A percentile compares a stretch with the other conserved stretches of the same genome.
phyloP scores from a whole-genome alignment of 2,888 invertebrate species.

The Serripes groenlandicus region DNA sequence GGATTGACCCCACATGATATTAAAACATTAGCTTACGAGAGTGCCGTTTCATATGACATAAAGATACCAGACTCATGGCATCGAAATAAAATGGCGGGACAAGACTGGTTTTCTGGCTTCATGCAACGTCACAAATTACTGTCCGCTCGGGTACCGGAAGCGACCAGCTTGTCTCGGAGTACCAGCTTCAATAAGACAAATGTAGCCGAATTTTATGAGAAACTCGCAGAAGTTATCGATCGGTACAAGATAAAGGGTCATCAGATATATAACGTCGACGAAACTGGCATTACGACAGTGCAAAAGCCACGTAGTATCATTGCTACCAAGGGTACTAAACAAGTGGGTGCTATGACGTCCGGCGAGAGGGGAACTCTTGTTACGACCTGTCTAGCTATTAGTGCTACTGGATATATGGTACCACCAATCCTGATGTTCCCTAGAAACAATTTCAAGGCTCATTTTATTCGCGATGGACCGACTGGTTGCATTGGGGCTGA shows the following conservation, averaged over 20 bases:
- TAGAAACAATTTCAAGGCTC: conserved; percentile 36
- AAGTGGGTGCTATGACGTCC: conserved; percentile 61
- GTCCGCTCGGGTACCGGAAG: conserved; percentile 59
- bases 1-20: conserved; percentile 48
- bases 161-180: conserved; percentile 54
- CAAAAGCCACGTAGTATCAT: conserved; percentile 51
- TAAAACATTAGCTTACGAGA: conserved; percentile 54
- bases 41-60: conserved; percentile 28
- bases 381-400: conserved; percentile 38
- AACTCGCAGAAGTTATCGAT: conserved; percentile 53
- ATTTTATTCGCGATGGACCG: conserved; percentile 38
- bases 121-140: conserved; percentile 44
- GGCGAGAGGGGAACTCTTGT: conserved; percentile 60
- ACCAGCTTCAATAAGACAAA: conserved; percentile 55
- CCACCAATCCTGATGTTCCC: conserved; percentile 62
- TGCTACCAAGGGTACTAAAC: conserved; percentile 54
- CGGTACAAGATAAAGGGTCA: conserved; percentile 31
- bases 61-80: conserved; percentile 53
- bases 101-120: conserved; percentile 60
- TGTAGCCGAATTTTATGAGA: conserved; percentile 48
- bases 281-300: conserved; percentile 64
- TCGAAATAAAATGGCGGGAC: conserved; percentile 49
- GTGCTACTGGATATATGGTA: conserved; percentile 49
- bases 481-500: conserved; percentile 36
- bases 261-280: conserved; percentile 62